A percentile compares a stretch with the other conserved stretches of the same genome.
phyloP scores from a whole-genome alignment of 2,888 invertebrate species.

The Trichopria drosophilae region DNA sequence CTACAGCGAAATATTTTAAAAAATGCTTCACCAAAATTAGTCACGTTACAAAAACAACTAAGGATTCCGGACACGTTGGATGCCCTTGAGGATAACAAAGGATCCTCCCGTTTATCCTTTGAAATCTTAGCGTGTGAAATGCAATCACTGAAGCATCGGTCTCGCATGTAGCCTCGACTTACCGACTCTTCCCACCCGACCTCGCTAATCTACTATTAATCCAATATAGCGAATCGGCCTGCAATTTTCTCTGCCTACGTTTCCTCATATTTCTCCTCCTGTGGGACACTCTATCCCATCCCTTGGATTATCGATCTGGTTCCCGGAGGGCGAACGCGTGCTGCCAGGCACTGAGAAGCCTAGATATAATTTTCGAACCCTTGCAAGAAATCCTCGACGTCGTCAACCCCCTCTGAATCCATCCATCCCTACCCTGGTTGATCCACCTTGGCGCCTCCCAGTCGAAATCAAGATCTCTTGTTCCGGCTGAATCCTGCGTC shows the following conservation, averaged over 20 bases:
- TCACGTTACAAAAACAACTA: no score
- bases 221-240: slow-evolving; percentile 33
- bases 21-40: no score
- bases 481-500: slow-evolving; percentile 43
- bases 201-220: slow-evolving; percentile 30
- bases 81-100: no score
- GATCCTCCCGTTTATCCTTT: no score
- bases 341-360: slow-evolving; percentile 35
- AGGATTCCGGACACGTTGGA: no score
- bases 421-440: slow-evolving; percentile 21
- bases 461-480: slow-evolving; percentile 53
- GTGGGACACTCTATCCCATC: slow-evolving; percentile 22
- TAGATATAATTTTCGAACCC: slow-evolving; percentile 50
- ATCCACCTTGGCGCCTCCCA: slow-evolving; percentile 38
- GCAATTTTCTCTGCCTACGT: slow-evolving; percentile 35
- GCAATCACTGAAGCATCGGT: no score
- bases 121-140: no score
- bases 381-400: slow-evolving; percentile 32
- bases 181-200: background rate
- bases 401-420: slow-evolving; percentile 9
- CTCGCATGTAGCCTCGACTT: no score
- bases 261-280: slow-evolving; percentile 2
- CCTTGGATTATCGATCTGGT: slow-evolving; percentile 35
- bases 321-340: slow-evolving; percentile 29
- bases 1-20: no score